A percentile compares a stretch with the other conserved stretches of the same genome.
phyloP scores from a whole-genome alignment of 2,113 vertebrate species.

The Microtus oregoni region DNA sequence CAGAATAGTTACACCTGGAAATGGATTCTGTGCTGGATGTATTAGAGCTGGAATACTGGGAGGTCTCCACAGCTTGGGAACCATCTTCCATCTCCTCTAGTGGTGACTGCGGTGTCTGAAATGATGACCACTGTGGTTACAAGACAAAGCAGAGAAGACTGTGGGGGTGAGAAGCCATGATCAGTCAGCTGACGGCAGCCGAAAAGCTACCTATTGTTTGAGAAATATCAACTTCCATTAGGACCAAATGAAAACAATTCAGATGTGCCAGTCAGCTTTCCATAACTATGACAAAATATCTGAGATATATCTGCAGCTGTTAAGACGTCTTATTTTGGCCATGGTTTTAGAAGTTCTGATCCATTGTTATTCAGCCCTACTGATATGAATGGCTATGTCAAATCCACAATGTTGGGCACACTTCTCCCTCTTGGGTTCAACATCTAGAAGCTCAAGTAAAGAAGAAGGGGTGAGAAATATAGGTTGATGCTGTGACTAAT shows the following conservation, averaged over 20 bases:
- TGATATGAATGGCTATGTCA: neutral
- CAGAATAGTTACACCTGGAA: neutral
- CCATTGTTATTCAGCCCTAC: no score
- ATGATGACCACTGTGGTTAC: neutral
- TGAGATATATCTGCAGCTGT: neutral
- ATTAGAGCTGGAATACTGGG: neutral
- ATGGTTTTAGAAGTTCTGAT: neutral
- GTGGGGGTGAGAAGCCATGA: neutral
- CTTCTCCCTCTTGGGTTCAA: rapidly evolving
- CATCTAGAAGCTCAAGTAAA: neutral
- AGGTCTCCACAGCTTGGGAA: neutral
- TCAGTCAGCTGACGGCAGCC: rapidly evolving
- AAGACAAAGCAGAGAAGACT: neutral
- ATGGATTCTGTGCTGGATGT: neutral
- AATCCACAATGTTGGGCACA: rapidly evolving
- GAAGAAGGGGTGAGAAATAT: neutral
- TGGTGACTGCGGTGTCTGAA: no score
- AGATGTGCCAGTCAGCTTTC: neutral
- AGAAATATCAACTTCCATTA: rapidly evolving
- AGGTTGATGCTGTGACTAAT: neutral
- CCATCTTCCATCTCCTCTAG: neutral
- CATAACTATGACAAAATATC: neutral
- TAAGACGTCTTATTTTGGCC: neutral
- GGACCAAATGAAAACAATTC: neutral
- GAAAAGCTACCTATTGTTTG: neutral